Evolutionary conservation across 1,140 invertebrate species (phyloP).

Genomic region (Rhizoglyphus robini): DNA sequence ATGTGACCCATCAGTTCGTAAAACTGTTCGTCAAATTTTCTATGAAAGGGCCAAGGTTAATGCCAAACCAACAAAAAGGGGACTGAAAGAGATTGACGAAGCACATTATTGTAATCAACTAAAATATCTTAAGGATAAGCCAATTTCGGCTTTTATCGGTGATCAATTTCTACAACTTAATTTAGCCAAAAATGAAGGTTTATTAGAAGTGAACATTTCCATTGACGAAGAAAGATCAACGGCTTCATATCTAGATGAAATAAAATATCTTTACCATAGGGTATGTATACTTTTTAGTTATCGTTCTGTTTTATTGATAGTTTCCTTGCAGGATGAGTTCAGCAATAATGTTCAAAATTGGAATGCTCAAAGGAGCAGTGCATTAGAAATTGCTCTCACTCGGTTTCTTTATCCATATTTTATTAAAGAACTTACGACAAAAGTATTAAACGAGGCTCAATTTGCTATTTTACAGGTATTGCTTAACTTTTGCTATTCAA

Average conservation of each 20-base stretch:
- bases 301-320: background rate
- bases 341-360: slow-evolving; percentile 89
- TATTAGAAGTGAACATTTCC: slow-evolving; percentile 29
- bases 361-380: slow-evolving; percentile 74
- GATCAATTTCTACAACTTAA: slow-evolving; percentile 77
- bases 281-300: slow-evolving; percentile 33
- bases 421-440: slow-evolving; percentile 65
- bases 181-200: slow-evolving; percentile 35
- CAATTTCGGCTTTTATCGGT: slow-evolving; percentile 68
- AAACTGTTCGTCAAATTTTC: slow-evolving; percentile 72
- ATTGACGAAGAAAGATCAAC: slow-evolving; percentile 34
- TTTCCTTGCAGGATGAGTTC: slow-evolving; percentile 66
- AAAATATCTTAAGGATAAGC: slow-evolving; percentile 92
- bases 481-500: slow-evolving; percentile 15
- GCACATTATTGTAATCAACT: slow-evolving; percentile 65
- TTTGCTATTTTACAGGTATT: slow-evolving; percentile 59
- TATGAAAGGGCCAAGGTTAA: slow-evolving; percentile 73
- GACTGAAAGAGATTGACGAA: slow-evolving; percentile 85
- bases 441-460: slow-evolving; percentile 70
- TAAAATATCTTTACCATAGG: slow-evolving; percentile 72
- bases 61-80: slow-evolving; percentile 73
- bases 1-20: slow-evolving; percentile 72
- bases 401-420: slow-evolving; percentile 79
- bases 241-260: slow-evolving; percentile 74
- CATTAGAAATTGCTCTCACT: slow-evolving; percentile 71